phyloP scores from a whole-genome alignment of 2,113 vertebrate genomes.

The Aix galericulata region DNA sequence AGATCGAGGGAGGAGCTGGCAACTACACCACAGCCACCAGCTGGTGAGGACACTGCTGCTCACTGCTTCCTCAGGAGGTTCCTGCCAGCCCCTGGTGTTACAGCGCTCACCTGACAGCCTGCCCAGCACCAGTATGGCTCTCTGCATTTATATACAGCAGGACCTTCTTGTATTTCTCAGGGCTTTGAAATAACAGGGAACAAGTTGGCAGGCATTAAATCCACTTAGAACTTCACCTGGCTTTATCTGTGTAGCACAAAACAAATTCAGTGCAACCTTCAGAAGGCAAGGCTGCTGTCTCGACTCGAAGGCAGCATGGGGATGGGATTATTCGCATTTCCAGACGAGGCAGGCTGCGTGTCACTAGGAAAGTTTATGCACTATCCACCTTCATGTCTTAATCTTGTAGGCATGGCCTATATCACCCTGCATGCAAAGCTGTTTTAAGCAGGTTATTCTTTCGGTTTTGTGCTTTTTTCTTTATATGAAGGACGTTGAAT shows the following conservation, averaged over 20 bases:
- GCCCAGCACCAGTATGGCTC: background rate
- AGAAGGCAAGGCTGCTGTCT: background rate
- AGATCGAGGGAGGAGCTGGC: background rate
- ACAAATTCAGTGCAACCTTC: background rate
- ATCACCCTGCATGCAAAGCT: background rate
- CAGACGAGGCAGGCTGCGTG: background rate
- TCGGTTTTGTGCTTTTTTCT: fast-evolving
- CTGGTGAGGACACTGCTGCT: background rate
- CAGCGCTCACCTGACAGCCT: background rate
- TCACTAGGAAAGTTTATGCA: background rate
- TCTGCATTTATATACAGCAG: background rate
- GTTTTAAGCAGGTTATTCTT: background rate
- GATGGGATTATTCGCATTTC: background rate
- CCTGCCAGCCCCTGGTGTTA: background rate
- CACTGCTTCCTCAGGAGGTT: background rate
- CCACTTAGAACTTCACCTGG: background rate
- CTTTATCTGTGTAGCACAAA: background rate
- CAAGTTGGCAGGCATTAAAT: background rate
- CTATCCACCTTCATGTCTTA: background rate
- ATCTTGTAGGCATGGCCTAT: background rate
- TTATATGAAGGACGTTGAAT: background rate
- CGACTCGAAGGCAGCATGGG: fast-evolving
- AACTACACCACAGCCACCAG: background rate
- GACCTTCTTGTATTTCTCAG: fast-evolving
- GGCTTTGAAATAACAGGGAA: background rate